These are phyloP conservation scores for Drosophila rhopaloa DNA, from an alignment of 1,140 invertebrate species.

Conservation along the genomic window DNA sequence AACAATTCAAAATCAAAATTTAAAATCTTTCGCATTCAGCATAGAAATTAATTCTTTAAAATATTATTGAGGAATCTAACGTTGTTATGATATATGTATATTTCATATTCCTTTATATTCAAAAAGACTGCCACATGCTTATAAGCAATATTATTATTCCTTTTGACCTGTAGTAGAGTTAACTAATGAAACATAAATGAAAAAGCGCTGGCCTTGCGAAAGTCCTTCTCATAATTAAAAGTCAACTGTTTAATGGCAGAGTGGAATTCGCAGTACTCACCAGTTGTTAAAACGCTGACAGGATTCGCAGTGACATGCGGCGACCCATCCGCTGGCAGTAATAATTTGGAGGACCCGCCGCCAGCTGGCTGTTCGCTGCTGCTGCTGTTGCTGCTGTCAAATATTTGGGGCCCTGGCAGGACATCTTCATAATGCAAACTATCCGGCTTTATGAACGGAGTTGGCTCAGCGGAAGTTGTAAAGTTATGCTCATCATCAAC, in stretches of 20 bases:
- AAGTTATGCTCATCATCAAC: constrained; percentile 78
- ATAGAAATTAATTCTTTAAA: no score
- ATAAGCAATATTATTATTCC: not conserved
- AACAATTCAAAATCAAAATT: no score
- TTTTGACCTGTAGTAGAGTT: not conserved
- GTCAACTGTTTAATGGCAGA: constrained; percentile 62
- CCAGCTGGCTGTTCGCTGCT: constrained; percentile 7
- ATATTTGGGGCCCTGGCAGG: constrained; percentile 66
- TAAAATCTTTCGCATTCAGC: no score
- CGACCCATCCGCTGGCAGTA: constrained; percentile 55
- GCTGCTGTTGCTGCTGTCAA: constrained; percentile 54
- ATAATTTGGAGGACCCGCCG: constrained; percentile 57
- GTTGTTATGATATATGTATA: not conserved
- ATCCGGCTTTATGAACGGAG: constrained; percentile 61
- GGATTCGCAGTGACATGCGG: constrained; percentile 68
- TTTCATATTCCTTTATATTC: not conserved
- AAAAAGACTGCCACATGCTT: no score
- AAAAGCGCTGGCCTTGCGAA: constrained; percentile 63
- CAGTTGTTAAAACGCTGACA: constrained; percentile 66
- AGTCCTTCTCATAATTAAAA: constrained; percentile 74
- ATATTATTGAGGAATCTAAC: no score
- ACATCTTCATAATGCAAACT: constrained; percentile 82
- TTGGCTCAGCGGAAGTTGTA: constrained; percentile 70
- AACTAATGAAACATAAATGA: constrained; percentile 12
- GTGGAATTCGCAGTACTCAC: constrained; percentile 59